A percentile compares a stretch with the other conserved stretches of the same genome.
These are phyloP conservation scores for Mohoua ochrocephala DNA, from an alignment of 2,113 vertebrate species.

Conservation along the genomic window DNA sequence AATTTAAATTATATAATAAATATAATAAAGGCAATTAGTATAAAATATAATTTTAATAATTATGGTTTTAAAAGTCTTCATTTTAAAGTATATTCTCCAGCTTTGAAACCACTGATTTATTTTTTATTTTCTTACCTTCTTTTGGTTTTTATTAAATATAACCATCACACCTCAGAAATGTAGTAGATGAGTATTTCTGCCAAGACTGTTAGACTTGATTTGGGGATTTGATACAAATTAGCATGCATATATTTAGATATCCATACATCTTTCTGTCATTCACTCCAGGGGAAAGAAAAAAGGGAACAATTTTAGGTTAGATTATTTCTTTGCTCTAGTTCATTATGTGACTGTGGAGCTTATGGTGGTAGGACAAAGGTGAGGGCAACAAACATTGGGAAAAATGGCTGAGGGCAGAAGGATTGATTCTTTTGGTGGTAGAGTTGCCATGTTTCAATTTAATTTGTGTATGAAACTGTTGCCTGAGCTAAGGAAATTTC, in stretches of 20 bases:
- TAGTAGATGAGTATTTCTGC: not conserved
- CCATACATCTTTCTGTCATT: not conserved
- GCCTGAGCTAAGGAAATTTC: not conserved
- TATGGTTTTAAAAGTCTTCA: accelerated
- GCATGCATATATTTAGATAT: not conserved
- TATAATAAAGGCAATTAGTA: not conserved
- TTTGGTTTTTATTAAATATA: not conserved
- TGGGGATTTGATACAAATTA: not conserved
- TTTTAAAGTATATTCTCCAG: not conserved
- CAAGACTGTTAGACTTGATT: not conserved
- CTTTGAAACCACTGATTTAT: not conserved
- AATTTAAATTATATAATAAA: not conserved
- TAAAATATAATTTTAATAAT: not conserved
- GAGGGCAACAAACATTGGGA: not conserved
- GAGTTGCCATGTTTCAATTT: not conserved
- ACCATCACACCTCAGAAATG: not conserved
- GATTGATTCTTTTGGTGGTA: not conserved
- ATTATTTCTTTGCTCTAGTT: not conserved
- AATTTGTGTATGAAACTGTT: not conserved
- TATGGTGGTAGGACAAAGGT: not conserved
- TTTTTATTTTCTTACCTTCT: not conserved
- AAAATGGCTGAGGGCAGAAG: not conserved
- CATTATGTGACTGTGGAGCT: not conserved
- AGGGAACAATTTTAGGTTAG: not conserved
- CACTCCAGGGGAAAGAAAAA: not conserved